phyloP scores from a whole-genome alignment of 1,140 invertebrate genomes.

The Holcopasites calliopsidis region DNA sequence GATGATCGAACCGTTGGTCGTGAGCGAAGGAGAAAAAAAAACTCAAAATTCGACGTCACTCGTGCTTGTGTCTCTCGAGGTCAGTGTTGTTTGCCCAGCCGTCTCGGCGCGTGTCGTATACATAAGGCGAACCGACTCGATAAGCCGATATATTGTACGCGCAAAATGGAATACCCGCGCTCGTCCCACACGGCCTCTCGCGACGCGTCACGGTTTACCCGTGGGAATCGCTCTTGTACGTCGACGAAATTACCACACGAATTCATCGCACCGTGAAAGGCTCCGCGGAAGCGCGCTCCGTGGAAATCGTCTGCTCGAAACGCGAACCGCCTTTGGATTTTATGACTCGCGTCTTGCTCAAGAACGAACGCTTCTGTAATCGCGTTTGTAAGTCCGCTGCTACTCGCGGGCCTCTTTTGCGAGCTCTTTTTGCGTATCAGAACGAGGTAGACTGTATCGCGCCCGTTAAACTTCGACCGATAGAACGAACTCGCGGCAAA shows the following conservation, averaged over 20 bases:
- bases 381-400: neutral
- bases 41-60: neutral
- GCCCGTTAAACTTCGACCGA: too few relatives aligned
- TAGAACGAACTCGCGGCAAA: too few relatives aligned
- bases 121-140: neutral
- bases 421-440: too few relatives aligned
- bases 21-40: neutral
- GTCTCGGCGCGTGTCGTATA: conserved; percentile 28
- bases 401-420: neutral
- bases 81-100: conserved; percentile 47
- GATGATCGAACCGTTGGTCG: neutral
- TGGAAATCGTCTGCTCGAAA: neutral
- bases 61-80: conserved; percentile 24
- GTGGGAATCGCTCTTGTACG: conserved; percentile 12
- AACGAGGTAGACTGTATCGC: too few relatives aligned
- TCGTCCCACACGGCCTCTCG: neutral
- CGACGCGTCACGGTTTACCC: neutral
- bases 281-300: conserved; percentile 33
- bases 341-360: neutral
- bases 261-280: conserved; percentile 45
- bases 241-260: neutral
- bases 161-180: neutral
- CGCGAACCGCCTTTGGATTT: neutral
- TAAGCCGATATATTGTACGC: conserved; percentile 1
- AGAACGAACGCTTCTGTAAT: too few relatives aligned